Evolutionary conservation across 2,113 vertebrate species (phyloP).

Genomic region (Callaeas wilsoni): DNA sequence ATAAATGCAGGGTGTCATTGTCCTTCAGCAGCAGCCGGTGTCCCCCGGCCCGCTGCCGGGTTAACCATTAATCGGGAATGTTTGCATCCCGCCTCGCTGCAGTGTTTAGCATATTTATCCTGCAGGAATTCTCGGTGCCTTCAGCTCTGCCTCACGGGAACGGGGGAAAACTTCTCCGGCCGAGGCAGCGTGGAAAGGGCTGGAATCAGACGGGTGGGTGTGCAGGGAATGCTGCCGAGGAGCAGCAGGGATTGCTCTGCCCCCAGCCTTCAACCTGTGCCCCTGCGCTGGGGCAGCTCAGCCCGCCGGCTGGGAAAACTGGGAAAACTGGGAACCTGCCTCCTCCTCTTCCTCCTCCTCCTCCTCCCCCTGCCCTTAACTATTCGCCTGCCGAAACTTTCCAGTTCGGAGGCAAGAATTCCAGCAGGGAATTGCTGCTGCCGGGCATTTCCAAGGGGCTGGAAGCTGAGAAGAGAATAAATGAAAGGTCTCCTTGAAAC

Average conservation of each 20-base stretch:
- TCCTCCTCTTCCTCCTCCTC: background rate
- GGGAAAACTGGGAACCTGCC: background rate
- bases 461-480: background rate
- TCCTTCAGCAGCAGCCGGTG: slow-evolving; percentile 25
- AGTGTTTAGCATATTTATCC: background rate
- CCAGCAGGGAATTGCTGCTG: background rate
- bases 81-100: background rate
- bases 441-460: background rate
- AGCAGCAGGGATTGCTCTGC: too few relatives aligned
- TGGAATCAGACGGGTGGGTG: too few relatives aligned
- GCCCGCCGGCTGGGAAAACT: background rate
- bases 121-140: background rate
- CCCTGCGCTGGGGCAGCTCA: background rate
- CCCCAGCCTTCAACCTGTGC: background rate
- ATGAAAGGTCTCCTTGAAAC: background rate
- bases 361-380: background rate
- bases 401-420: background rate
- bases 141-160: background rate
- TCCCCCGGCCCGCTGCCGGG: background rate
- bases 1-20: background rate
- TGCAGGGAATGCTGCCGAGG: background rate
- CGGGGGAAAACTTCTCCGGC: background rate
- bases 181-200: background rate
- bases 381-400: slow-evolving; percentile 52
- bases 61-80: background rate